Percentiles rank a stretch among this genome's conserved stretches.
Evolutionary conservation across 2,113 vertebrate genomes (phyloP).

Genomic region (Fulmarus glacialis): DNA sequence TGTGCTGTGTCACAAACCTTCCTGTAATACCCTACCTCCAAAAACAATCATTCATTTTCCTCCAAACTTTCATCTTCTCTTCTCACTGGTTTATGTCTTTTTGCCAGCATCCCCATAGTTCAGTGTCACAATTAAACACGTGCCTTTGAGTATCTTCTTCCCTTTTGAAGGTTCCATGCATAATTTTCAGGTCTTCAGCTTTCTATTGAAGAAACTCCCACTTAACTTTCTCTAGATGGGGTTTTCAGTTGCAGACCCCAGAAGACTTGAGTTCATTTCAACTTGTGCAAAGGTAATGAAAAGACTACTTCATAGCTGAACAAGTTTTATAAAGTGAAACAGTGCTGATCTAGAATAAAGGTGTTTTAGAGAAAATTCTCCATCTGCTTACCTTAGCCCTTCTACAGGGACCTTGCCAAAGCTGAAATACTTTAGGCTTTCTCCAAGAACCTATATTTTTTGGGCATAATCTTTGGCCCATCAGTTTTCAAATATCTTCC

Average conservation of each 20-base stretch:
- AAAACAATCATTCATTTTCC: accelerated
- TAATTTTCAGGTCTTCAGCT: neutral
- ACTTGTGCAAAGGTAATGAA: neutral
- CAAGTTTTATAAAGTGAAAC: neutral
- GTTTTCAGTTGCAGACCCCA: neutral
- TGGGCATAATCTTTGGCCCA: neutral
- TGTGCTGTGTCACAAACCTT: neutral
- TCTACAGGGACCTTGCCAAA: neutral
- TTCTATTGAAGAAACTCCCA: neutral
- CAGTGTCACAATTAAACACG: neutral
- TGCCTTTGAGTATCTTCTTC: neutral
- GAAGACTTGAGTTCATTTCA: neutral
- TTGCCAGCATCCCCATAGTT: neutral
- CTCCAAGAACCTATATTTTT: neutral
- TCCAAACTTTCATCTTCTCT: neutral
- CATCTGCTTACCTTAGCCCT: neutral
- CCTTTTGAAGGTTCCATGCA: neutral
- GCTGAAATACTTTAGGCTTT: neutral
- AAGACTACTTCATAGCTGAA: neutral
- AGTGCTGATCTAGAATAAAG: neutral
- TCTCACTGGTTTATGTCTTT: neutral
- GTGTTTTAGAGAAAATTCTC: neutral
- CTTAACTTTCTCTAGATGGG: neutral
- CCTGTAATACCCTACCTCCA: neutral
- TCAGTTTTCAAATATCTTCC: neutral